phyloP scores from a whole-genome alignment of 2,888 invertebrate genomes.

The Mongoloraphidia duomilia region DNA sequence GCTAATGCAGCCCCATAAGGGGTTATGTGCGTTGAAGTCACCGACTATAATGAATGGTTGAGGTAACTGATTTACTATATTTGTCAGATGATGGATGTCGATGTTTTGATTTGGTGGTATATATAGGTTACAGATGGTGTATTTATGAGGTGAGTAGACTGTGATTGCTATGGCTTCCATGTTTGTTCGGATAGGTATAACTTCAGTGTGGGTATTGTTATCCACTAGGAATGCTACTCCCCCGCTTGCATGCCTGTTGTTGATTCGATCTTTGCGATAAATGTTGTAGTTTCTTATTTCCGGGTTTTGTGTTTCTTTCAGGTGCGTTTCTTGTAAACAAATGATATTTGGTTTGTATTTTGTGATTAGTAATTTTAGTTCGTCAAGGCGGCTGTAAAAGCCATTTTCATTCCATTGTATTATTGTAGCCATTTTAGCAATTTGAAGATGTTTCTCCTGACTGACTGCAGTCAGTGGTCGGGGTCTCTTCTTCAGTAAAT shows the following conservation, averaged over 20 bases:
- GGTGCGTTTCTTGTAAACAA: constrained; percentile 1
- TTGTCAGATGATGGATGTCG: background rate
- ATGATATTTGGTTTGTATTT: background rate
- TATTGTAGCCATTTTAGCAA: no score
- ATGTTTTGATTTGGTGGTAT: no score
- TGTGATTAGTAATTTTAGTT: no score
- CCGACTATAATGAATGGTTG: background rate
- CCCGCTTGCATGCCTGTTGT: background rate
- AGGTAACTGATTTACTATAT: background rate
- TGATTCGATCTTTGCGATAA: constrained; percentile 1
- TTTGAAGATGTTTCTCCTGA: no score
- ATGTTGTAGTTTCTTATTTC: background rate
- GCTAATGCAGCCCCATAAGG: background rate
- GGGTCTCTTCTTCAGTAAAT: no score
- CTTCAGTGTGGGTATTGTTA: background rate
- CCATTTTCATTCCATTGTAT: constrained; percentile 5
- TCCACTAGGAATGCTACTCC: constrained; percentile 1
- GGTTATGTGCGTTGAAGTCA: no score
- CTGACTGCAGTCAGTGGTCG: no score
- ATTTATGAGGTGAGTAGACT: background rate
- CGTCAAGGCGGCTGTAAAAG: constrained; percentile 1
- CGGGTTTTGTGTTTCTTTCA: background rate
- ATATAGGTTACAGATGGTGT: no score
- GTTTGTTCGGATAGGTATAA: constrained; percentile 1
- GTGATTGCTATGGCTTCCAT: no score